These are phyloP conservation scores for Physocephala rufipes DNA, from an alignment of 2,888 invertebrate species.

Conservation along the genomic window DNA sequence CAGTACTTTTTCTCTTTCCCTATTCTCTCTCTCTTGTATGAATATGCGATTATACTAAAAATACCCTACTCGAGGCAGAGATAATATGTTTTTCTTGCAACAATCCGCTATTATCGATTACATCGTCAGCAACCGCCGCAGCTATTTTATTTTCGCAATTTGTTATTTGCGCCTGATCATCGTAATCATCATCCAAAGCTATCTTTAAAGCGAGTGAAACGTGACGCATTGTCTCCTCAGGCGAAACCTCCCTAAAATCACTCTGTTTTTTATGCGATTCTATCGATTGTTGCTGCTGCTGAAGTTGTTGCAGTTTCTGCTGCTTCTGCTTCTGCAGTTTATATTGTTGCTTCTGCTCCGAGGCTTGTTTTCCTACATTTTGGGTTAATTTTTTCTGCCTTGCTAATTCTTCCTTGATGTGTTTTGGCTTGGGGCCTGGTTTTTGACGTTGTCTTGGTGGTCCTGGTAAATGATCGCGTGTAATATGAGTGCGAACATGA, in stretches of 20 bases:
- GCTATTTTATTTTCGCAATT: constrained; percentile 45
- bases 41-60: too few species aligned
- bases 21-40: too few species aligned
- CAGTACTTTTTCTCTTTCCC: too few species aligned
- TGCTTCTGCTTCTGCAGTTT: neutral
- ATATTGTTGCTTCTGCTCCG: neutral
- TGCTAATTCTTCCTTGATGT: constrained; percentile 50
- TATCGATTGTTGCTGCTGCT: constrained; percentile 41
- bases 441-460: constrained; percentile 41
- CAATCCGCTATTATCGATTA: neutral
- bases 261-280: constrained; percentile 25
- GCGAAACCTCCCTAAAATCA: constrained; percentile 6
- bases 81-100: neutral
- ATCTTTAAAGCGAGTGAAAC: constrained; percentile 46
- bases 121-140: constrained; percentile 32
- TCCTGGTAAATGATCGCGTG: constrained; percentile 55
- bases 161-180: constrained; percentile 18
- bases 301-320: constrained; percentile 40
- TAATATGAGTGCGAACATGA: constrained; percentile 57
- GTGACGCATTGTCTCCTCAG: constrained; percentile 41
- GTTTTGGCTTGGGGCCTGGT: constrained; percentile 47
- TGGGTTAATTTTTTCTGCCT: constrained; percentile 52
- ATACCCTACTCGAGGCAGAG: constrained; percentile 40
- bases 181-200: constrained; percentile 27
- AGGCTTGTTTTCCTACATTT: constrained; percentile 41